phyloP scores from a whole-genome alignment of 1,140 invertebrate genomes.

The Eufriesea mexicana region DNA sequence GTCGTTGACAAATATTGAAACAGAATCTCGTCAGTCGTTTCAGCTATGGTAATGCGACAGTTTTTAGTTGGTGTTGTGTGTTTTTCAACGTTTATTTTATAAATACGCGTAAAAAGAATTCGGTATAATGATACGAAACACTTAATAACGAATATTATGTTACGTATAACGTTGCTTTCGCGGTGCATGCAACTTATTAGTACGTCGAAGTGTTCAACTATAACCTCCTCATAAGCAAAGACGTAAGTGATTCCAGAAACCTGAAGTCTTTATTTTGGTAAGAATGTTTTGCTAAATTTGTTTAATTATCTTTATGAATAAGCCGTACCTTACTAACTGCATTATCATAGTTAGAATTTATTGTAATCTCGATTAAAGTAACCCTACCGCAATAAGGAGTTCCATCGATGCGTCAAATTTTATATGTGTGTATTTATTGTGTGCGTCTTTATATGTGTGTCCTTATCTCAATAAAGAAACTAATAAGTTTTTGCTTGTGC shows the following conservation, averaged over 20 bases:
- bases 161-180: not conserved
- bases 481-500: not conserved
- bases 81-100: not conserved
- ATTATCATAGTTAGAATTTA: not conserved
- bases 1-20: not conserved
- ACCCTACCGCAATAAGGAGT: not conserved
- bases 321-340: not conserved
- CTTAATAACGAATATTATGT: not conserved
- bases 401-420: constrained; percentile 19
- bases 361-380: not conserved
- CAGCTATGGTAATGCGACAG: not conserved
- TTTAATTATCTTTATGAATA: not conserved
- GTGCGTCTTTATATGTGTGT: constrained; percentile 11
- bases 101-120: not conserved
- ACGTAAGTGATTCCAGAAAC: not conserved
- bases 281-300: not conserved
- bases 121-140: not conserved
- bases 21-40: constrained; percentile 10
- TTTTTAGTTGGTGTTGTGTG: not conserved
- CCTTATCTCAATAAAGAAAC: not conserved
- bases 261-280: constrained; percentile 6
- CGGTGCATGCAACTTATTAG: not conserved
- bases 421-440: not conserved
- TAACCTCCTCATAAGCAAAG: constrained; percentile 6
- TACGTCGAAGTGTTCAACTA: not conserved